Evolutionary conservation across 2,113 vertebrate genomes (phyloP).

Genomic region (Noturus placidus): DNA sequence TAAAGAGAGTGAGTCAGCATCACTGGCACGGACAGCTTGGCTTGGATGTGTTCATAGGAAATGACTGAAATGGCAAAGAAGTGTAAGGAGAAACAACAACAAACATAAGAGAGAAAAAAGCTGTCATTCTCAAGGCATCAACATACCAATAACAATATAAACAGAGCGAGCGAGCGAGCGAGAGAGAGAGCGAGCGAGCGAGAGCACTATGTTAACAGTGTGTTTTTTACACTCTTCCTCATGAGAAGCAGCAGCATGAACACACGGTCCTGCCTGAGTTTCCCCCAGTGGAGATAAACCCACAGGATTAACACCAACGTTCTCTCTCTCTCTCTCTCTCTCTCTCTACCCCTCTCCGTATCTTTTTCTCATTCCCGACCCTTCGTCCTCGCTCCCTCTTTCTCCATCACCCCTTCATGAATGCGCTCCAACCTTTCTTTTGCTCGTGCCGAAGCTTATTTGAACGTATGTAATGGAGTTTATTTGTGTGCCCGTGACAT

Average conservation of each 20-base stretch:
- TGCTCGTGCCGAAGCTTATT: conserved; percentile 66
- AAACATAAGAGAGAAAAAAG: not conserved
- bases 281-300: conserved; percentile 56
- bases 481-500: conserved; percentile 76
- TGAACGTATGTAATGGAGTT: conserved; percentile 77
- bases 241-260: conserved; percentile 48
- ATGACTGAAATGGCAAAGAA: not conserved
- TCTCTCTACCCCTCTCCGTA: conserved; percentile 7
- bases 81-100: not conserved
- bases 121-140: not conserved
- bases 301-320: conserved; percentile 52
- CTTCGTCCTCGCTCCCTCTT: conserved; percentile 27
- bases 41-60: not conserved
- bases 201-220: conserved; percentile 40
- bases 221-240: conserved; percentile 48
- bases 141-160: not conserved
- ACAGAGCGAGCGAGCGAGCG: not conserved
- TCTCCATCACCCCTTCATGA: conserved; percentile 58
- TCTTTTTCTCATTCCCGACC: conserved; percentile 46
- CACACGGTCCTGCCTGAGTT: conserved; percentile 50
- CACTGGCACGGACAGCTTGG: not conserved
- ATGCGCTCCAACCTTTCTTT: conserved; percentile 50
- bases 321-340: conserved; percentile 6
- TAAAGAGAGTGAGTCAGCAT: too few species aligned
- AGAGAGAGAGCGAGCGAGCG: not conserved